A percentile compares a stretch with the other conserved stretches of the same genome.
phyloP scores from a whole-genome alignment of 2,888 invertebrate genomes.

The Hyles lineata region DNA sequence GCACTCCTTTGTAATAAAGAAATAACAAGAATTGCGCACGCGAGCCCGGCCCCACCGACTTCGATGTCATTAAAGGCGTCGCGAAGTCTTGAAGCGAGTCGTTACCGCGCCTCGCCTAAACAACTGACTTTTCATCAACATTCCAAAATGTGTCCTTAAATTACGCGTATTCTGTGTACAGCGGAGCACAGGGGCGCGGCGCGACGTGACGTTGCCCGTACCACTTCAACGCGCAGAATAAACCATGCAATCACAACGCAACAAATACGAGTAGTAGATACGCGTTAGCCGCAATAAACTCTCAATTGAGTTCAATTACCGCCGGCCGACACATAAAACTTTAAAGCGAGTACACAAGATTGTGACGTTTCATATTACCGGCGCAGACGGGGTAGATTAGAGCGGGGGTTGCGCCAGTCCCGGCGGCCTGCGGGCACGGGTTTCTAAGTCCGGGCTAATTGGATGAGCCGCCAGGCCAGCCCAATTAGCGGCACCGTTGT shows the following conservation, averaged over 20 bases:
- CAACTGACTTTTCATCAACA: conserved; percentile 72
- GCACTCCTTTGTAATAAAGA: conserved; percentile 86
- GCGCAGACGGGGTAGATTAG: conserved; percentile 64
- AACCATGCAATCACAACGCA: too few relatives aligned
- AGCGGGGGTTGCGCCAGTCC: conserved; percentile 53
- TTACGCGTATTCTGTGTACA: conserved; percentile 52
- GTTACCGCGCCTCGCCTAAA: conserved; percentile 78
- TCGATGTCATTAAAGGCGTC: conserved; percentile 81
- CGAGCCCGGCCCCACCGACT: conserved; percentile 75
- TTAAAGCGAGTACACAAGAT: conserved; percentile 41
- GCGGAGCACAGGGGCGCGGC: conserved; percentile 31
- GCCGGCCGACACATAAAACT: conserved; percentile 24
- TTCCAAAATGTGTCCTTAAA: conserved; percentile 63
- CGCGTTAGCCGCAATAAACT: conserved; percentile 8
- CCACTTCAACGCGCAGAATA: background rate
- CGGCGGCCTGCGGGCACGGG: conserved; percentile 69
- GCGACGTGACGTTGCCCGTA: background rate
- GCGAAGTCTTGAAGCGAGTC: conserved; percentile 75
- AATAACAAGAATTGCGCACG: conserved; percentile 85
- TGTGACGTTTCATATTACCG: conserved; percentile 57
- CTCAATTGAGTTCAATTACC: conserved; percentile 24
- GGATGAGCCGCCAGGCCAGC: conserved; percentile 75
- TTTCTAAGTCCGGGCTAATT: conserved; percentile 83
- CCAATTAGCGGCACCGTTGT: conserved; percentile 81
- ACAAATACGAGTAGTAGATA: background rate